These are phyloP conservation scores for Limulus polyphemus DNA, from an alignment of 2,888 invertebrate genomes.

Conservation along the genomic window DNA sequence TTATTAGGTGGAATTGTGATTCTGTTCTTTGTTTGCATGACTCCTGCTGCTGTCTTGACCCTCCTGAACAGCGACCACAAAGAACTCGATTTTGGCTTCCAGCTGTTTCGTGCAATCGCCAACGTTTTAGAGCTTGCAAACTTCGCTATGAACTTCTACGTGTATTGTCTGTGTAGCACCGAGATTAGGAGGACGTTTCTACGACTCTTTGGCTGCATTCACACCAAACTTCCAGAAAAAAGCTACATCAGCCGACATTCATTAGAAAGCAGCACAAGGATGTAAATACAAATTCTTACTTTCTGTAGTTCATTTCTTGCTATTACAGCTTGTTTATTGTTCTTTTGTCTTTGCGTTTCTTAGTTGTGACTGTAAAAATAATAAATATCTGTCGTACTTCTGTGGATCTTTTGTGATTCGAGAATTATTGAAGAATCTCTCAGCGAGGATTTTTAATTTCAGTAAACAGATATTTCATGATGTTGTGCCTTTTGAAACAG, in stretches of 20 bases:
- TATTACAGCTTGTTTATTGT: too few relatives aligned
- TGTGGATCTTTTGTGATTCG: too few relatives aligned
- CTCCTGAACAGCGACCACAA: constrained; percentile 37
- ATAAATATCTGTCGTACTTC: too few relatives aligned
- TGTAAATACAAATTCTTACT: neutral
- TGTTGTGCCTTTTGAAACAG: too few relatives aligned
- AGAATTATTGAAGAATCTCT: too few relatives aligned
- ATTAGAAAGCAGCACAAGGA: constrained; percentile 14
- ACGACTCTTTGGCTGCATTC: constrained; percentile 18
- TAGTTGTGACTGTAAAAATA: too few relatives aligned
- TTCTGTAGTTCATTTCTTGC: too few relatives aligned
- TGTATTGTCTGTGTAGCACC: constrained; percentile 39
- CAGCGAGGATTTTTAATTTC: too few relatives aligned
- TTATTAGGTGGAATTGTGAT: constrained; percentile 41
- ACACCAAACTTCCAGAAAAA: constrained; percentile 7
- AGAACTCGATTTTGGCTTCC: constrained; percentile 30
- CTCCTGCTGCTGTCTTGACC: constrained; percentile 40
- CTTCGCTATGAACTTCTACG: constrained; percentile 43
- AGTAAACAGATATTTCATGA: too few relatives aligned
- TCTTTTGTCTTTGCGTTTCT: too few relatives aligned
- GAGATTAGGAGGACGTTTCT: constrained; percentile 34
- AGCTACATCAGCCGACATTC: constrained; percentile 14
- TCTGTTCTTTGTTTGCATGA: constrained; percentile 41
- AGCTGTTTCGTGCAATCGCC: constrained; percentile 40
- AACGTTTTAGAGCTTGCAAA: constrained; percentile 42